Conservation (phyloP, 2,888 invertebrate species). For the Onthophagus sagittarius region DNA sequence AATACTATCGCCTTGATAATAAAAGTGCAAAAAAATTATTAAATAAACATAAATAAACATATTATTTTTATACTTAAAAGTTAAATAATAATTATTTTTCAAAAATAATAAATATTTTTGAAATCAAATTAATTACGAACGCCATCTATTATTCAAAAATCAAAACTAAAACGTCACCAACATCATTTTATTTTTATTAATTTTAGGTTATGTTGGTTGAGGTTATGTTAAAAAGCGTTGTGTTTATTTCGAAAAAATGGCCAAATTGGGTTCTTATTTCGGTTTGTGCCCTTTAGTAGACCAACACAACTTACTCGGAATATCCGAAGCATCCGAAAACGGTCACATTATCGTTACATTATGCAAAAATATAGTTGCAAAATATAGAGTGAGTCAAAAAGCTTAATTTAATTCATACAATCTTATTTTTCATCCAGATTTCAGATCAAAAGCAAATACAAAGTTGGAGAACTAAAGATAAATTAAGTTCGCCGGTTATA, state of each 20-base stretch:
- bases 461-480: slow-evolving; percentile 71
- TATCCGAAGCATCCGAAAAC: slow-evolving; percentile 58
- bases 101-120: too few relatives aligned
- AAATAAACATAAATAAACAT: too few relatives aligned
- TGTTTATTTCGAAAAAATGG: slow-evolving; percentile 52
- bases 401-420: neutral
- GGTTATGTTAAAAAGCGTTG: neutral
- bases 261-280: slow-evolving; percentile 65
- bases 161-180: too few relatives aligned
- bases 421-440: slow-evolving; percentile 50
- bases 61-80: too few relatives aligned
- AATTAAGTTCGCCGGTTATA: slow-evolving; percentile 63
- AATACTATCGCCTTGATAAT: too few relatives aligned
- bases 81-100: too few relatives aligned
- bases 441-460: slow-evolving; percentile 69
- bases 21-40: too few relatives aligned
- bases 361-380: slow-evolving; percentile 68
- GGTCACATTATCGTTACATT: slow-evolving; percentile 66
- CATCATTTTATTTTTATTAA: too few relatives aligned
- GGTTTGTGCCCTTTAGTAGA: slow-evolving; percentile 69
- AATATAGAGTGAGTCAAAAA: slow-evolving; percentile 58
- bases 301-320: slow-evolving; percentile 65
- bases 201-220: neutral
- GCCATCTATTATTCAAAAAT: too few relatives aligned
- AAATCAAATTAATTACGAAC: too few relatives aligned